phyloP scores from a whole-genome alignment of 2,113 vertebrate species.

The Muscicapa adusta region DNA sequence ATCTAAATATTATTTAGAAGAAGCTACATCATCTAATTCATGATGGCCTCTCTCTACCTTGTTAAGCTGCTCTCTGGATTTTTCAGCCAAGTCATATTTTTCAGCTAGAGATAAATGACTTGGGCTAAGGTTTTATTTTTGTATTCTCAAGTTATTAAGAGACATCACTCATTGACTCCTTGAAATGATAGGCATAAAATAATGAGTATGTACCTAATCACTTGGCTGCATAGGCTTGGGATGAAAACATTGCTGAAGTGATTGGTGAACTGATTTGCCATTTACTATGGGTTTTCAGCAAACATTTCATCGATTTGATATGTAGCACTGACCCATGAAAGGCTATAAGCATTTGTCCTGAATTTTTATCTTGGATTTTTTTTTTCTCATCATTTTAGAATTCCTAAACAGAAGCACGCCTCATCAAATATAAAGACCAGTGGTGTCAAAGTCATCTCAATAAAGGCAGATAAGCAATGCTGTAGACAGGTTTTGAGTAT shows the following conservation, averaged over 20 bases:
- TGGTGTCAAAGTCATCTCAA: constrained; percentile 10
- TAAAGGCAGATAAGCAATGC: background rate
- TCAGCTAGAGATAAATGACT: background rate
- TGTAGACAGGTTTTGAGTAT: constrained; percentile 12
- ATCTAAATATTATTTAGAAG: background rate
- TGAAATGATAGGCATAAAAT: constrained; percentile 67
- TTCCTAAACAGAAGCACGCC: background rate
- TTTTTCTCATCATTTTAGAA: background rate
- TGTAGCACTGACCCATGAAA: constrained; percentile 62
- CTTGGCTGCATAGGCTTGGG: constrained; percentile 47
- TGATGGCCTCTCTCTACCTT: background rate
- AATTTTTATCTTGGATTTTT: constrained; percentile 45
- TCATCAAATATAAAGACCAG: constrained; percentile 23
- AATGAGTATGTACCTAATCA: constrained; percentile 56
- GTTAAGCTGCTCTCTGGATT: background rate
- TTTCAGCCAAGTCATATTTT: background rate
- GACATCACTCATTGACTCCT: background rate
- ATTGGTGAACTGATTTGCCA: constrained; percentile 72
- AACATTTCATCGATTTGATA: constrained; percentile 69
- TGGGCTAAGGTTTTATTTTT: background rate
- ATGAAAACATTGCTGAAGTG: constrained; percentile 63
- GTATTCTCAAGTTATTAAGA: background rate
- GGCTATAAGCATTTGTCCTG: constrained; percentile 39
- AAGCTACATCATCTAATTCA: background rate
- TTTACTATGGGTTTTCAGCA: constrained; percentile 68